Evolutionary conservation across 2,888 invertebrate genomes (phyloP).

Genomic region (Hololepta plana): DNA sequence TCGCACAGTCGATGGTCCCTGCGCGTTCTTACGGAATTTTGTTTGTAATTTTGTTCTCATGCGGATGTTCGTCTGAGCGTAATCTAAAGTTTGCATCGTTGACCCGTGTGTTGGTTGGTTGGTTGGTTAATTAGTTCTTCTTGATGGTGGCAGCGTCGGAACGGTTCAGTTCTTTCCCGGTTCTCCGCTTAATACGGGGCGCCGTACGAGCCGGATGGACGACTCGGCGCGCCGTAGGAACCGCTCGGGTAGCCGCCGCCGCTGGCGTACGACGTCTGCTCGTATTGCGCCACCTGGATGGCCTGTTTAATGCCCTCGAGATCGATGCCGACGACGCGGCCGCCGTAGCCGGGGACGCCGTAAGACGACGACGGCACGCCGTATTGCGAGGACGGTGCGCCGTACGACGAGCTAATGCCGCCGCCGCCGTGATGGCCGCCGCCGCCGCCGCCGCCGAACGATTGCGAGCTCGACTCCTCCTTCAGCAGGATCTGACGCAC

Average conservation of each 20-base stretch:
- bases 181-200: conserved; percentile 29
- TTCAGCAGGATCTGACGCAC: conserved; percentile 69
- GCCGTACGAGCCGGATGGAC: conserved; percentile 52
- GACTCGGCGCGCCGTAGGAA: conserved; percentile 33
- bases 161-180: conserved; percentile 16
- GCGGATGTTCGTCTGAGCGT: conserved; percentile 17
- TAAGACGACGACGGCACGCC: conserved; percentile 49
- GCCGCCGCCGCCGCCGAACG: conserved; percentile 30
- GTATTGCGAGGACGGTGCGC: conserved; percentile 44
- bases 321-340: conserved; percentile 64
- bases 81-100: conserved; percentile 20
- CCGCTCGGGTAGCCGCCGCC: conserved; percentile 27
- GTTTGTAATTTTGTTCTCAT: too few relatives aligned
- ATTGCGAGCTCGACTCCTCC: conserved; percentile 50
- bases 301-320: conserved; percentile 74
- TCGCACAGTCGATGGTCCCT: too few relatives aligned
- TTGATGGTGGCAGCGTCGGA: conserved; percentile 14
- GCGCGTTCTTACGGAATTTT: too few relatives aligned
- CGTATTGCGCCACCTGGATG: conserved; percentile 74
- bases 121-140: too few relatives aligned
- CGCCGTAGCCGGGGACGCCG: conserved; percentile 36
- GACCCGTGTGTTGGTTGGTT: conserved; percentile 20
- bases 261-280: conserved; percentile 36
- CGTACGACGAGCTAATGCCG: conserved; percentile 30
- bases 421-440: conserved; percentile 31